Percentiles rank a stretch among this genome's conserved stretches.
Evolutionary conservation across 2,113 vertebrate genomes (phyloP).

Genomic region (Pelmatolapia mariae): DNA sequence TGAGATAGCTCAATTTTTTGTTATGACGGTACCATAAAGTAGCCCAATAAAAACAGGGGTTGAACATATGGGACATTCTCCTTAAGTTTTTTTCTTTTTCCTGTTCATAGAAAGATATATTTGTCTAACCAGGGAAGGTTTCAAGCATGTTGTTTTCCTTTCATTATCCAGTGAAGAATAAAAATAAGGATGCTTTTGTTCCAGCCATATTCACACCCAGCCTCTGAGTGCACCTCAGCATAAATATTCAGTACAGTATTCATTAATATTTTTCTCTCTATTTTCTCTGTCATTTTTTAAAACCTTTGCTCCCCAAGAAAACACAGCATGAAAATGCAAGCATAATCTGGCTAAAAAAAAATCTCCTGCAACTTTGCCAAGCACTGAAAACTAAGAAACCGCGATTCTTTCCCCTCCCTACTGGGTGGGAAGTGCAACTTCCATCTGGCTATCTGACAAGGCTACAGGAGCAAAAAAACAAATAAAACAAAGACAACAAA

Average conservation of each 20-base stretch:
- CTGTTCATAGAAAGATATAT: background rate
- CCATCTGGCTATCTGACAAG: background rate
- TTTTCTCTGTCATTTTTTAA: background rate
- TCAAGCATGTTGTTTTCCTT: background rate
- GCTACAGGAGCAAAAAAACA: background rate
- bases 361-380: background rate
- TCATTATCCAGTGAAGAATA: background rate
- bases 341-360: background rate
- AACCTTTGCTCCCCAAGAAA: constrained; percentile 8
- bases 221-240: background rate
- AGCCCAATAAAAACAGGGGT: background rate
- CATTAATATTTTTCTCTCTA: background rate
- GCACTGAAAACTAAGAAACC: background rate
- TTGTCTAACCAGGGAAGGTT: background rate
- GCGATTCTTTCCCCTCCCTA: background rate
- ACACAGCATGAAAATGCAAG: background rate
- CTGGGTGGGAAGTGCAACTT: background rate
- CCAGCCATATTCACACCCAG: background rate
- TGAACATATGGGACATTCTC: background rate
- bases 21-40: background rate
- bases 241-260: background rate
- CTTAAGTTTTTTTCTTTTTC: background rate
- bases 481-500: background rate
- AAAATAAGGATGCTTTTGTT: background rate
- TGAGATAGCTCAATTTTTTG: background rate